These are phyloP conservation scores for Marisa cornuarietis DNA, from an alignment of 1,140 invertebrate species.

Conservation along the genomic window DNA sequence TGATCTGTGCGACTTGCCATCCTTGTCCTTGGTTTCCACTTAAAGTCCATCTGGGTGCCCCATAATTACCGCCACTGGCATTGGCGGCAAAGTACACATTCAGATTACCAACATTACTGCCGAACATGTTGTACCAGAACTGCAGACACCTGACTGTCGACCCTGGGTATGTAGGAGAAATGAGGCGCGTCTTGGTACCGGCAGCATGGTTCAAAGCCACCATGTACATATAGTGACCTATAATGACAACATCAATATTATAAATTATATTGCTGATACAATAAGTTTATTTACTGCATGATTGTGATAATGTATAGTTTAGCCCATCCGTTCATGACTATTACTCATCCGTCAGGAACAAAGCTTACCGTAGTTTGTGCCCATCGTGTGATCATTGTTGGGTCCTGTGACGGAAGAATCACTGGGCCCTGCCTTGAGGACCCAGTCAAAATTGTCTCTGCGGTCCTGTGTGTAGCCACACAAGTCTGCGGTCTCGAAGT, in stretches of 20 bases:
- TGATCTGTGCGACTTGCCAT: constrained; percentile 51
- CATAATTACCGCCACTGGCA: constrained; percentile 24
- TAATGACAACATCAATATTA: constrained; percentile 58
- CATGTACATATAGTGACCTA: constrained; percentile 59
- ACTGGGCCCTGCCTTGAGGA: constrained; percentile 39
- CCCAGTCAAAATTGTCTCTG: constrained; percentile 62
- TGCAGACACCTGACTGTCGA: constrained; percentile 46
- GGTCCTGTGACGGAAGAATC: constrained; percentile 47
- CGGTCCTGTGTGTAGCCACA: constrained; percentile 81
- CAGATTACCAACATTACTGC: constrained; percentile 44
- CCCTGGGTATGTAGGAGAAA: constrained; percentile 34
- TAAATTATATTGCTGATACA: no score
- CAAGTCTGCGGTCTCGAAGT: constrained; percentile 72
- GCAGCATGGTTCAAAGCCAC: constrained; percentile 50
- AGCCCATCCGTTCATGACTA: no score
- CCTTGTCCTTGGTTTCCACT: constrained; percentile 53
- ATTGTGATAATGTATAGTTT: no score
- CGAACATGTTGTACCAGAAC: constrained; percentile 62
- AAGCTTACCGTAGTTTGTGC: constrained; percentile 41
- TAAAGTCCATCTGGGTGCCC: constrained; percentile 43
- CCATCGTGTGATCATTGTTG: constrained; percentile 56
- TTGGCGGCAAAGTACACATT: constrained; percentile 39
- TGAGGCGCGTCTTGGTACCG: constrained; percentile 46
- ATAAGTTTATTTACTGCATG: no score
- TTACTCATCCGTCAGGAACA: not conserved